Evolutionary conservation across 2,888 invertebrate species (phyloP).

Genomic region (Leucophora obtusa): DNA sequence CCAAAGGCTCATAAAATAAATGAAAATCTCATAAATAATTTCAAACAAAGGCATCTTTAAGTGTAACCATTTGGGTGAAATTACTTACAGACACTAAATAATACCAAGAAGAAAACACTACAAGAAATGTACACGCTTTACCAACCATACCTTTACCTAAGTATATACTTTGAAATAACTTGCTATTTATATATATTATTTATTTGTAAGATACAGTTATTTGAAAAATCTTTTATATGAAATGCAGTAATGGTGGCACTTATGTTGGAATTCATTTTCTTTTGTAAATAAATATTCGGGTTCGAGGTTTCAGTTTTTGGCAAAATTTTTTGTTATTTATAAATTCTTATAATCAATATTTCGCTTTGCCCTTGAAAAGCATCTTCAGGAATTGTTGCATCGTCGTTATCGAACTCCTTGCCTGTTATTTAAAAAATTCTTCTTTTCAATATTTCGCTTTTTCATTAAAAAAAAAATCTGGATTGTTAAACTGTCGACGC

Average conservation of each 20-base stretch:
- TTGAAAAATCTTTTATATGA: background rate
- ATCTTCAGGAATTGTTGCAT: no score
- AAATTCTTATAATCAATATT: no score
- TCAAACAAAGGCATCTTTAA: conserved; percentile 55
- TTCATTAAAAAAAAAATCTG: no score
- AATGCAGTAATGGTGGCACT: no score
- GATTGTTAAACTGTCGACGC: no score
- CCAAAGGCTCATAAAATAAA: conserved; percentile 55
- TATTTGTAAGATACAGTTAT: background rate
- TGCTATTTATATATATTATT: background rate
- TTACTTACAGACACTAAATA: conserved; percentile 27
- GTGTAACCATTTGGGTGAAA: conserved; percentile 47
- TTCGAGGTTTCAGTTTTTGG: no score
- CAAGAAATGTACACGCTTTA: background rate
- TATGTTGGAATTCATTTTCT: background rate
- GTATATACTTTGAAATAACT: background rate
- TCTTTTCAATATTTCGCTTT: no score
- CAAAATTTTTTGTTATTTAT: no score
- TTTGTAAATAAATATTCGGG: no score
- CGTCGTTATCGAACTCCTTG: no score
- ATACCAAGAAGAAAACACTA: background rate
- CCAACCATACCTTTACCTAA: background rate
- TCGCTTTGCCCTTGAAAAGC: no score
- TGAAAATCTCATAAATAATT: conserved; percentile 59
- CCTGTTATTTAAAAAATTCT: no score